phyloP scores from a whole-genome alignment of 2,888 invertebrate species.

The Ennomos erosarius region DNA sequence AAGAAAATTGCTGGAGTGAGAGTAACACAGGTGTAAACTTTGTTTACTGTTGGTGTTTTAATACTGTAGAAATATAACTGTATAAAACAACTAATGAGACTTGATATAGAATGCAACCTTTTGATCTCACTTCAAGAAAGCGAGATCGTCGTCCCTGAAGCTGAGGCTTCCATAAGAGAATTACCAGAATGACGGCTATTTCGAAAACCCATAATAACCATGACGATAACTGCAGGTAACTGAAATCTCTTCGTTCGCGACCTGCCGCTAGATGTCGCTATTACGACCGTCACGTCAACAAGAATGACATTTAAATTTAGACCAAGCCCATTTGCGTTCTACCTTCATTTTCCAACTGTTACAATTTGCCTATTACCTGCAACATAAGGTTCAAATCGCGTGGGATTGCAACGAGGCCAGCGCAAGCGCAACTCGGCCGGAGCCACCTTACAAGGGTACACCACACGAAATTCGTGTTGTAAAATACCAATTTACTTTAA shows the following conservation, averaged over 20 bases:
- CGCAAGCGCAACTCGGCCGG: slow-evolving; percentile 20
- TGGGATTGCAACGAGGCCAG: background rate
- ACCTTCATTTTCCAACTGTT: slow-evolving; percentile 8
- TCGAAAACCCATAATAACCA: slow-evolving; percentile 39
- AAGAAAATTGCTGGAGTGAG: no score
- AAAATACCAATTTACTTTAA: slow-evolving; percentile 81
- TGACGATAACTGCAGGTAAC: background rate
- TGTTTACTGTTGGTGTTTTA: no score
- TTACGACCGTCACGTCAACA: slow-evolving; percentile 64
- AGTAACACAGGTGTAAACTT: no score
- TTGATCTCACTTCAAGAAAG: slow-evolving; percentile 9
- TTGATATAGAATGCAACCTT: background rate
- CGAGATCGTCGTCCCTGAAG: slow-evolving; percentile 14
- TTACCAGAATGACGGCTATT: slow-evolving; percentile 34
- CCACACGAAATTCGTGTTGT: slow-evolving; percentile 74
- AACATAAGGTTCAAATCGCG: slow-evolving; percentile 42
- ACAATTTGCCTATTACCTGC: slow-evolving; percentile 10
- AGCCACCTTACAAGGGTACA: slow-evolving; percentile 56
- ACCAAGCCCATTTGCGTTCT: slow-evolving; percentile 13
- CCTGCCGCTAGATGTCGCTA: slow-evolving; percentile 64
- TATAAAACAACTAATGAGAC: no score
- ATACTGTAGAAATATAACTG: no score
- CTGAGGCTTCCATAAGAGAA: slow-evolving; percentile 10
- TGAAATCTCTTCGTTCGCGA: slow-evolving; percentile 41
- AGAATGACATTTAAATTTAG: slow-evolving; percentile 69